Percentiles rank a stretch among this genome's conserved stretches.
These are phyloP conservation scores for Sciurus vulgaris DNA, from an alignment of 2,797 vertebrate species.

Conservation along the genomic window DNA sequence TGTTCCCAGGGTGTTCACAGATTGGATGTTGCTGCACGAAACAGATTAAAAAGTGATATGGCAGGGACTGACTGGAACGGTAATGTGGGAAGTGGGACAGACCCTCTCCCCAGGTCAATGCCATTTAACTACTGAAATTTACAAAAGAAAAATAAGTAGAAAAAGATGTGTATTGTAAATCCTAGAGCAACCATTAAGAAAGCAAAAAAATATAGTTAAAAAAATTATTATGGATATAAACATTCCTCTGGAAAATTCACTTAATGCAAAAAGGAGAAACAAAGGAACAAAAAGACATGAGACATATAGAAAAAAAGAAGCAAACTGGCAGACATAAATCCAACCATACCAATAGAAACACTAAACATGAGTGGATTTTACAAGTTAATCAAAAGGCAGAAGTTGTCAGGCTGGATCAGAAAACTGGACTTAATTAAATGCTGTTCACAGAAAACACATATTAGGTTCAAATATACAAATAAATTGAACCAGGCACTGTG, in stretches of 20 bases:
- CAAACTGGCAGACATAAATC: neutral
- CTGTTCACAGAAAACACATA: neutral
- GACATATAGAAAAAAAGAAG: neutral
- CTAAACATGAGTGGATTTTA: constrained; percentile 25
- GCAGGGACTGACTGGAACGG: neutral
- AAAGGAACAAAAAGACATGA: neutral
- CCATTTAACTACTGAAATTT: constrained; percentile 31
- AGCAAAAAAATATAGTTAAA: neutral
- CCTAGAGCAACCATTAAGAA: constrained; percentile 22
- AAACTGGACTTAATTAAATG: neutral
- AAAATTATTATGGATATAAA: constrained; percentile 23
- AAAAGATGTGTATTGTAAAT: neutral
- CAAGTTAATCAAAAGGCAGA: constrained; percentile 35
- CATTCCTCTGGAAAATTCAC: constrained; percentile 48
- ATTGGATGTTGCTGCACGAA: constrained; percentile 47
- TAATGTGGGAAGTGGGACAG: neutral
- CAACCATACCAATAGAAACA: neutral
- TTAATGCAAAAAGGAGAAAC: constrained; percentile 37
- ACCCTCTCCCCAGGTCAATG: neutral
- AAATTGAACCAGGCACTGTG: too few relatives aligned
- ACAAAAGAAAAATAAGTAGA: neutral
- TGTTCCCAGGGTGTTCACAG: constrained; percentile 56
- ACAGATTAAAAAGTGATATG: constrained; percentile 44
- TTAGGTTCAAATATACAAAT: constrained; percentile 25
- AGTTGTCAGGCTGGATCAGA: constrained; percentile 33